phyloP scores from a whole-genome alignment of 2,113 vertebrate species.

The Salminus brasiliensis region DNA sequence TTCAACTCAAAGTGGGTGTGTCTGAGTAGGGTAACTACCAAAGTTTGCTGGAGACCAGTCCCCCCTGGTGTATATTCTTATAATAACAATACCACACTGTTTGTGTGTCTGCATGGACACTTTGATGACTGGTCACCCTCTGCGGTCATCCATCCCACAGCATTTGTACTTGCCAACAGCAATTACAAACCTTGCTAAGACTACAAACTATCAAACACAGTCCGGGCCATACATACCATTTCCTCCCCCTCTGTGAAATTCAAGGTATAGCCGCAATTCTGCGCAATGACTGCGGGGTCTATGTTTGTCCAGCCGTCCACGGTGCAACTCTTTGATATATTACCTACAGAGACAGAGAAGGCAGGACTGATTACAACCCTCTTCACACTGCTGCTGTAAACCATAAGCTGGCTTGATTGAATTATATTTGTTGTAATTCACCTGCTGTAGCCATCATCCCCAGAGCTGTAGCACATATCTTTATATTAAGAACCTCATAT shows the following conservation, averaged over 20 bases:
- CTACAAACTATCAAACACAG: not conserved
- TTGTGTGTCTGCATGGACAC: too few species aligned
- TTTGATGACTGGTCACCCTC: too few species aligned
- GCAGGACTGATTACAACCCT: not conserved
- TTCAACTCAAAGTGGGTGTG: too few species aligned
- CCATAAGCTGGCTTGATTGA: not conserved
- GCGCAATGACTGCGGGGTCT: constrained; percentile 71
- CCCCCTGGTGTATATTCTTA: too few species aligned
- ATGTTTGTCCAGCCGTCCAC: constrained; percentile 81
- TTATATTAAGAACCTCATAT: too few species aligned
- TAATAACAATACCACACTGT: too few species aligned
- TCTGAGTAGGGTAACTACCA: too few species aligned
- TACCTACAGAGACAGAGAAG: constrained; percentile 74
- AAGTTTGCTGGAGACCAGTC: too few species aligned
- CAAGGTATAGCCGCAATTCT: constrained; percentile 83
- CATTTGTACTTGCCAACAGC: too few species aligned
- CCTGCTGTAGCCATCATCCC: not conserved
- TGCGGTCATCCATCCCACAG: too few species aligned
- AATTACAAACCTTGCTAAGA: too few species aligned
- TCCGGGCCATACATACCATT: constrained; percentile 71
- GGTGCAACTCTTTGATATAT: constrained; percentile 88
- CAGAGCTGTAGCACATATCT: not conserved
- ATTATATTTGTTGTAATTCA: not conserved
- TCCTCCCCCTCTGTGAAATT: constrained; percentile 70
- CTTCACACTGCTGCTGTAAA: not conserved